phyloP scores from a whole-genome alignment of 1,140 invertebrate genomes.

The Eupristina koningsbergeri region DNA sequence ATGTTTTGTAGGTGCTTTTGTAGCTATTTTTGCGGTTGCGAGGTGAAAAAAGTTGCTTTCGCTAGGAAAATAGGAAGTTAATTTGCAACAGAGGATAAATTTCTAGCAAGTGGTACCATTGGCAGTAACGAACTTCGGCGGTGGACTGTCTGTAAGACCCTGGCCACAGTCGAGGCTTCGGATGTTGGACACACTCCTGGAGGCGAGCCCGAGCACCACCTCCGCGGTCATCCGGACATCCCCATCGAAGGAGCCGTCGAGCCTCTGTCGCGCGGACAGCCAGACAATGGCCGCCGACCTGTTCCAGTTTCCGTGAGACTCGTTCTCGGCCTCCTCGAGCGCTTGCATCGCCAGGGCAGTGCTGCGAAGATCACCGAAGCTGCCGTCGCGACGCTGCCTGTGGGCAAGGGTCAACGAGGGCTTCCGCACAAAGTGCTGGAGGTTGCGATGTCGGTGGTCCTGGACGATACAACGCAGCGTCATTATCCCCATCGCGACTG shows the following conservation, averaged over 20 bases:
- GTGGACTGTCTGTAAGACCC: conserved; percentile 65
- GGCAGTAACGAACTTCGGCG: conserved; percentile 60
- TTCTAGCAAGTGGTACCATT: conserved; percentile 55
- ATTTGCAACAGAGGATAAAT: too few species aligned
- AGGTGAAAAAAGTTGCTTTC: not conserved
- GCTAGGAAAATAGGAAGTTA: too few species aligned
- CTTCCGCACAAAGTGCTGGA: conserved; percentile 83
- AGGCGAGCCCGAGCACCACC: conserved; percentile 81
- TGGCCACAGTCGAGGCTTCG: conserved; percentile 80
- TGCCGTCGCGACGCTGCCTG: conserved; percentile 84
- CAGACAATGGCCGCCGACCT: conserved; percentile 82
- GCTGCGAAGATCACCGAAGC: conserved; percentile 86
- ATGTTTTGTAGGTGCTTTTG: too few species aligned
- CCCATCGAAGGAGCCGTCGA: conserved; percentile 85
- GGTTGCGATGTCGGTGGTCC: conserved; percentile 84
- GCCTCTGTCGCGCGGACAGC: conserved; percentile 80
- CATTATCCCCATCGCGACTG: conserved; percentile 87
- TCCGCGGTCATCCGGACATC: conserved; percentile 82
- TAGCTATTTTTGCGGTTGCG: too few species aligned
- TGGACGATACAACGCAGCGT: conserved; percentile 88
- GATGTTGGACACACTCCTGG: conserved; percentile 79
- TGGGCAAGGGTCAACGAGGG: conserved; percentile 83
- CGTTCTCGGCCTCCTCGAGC: conserved; percentile 80
- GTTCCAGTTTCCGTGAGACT: conserved; percentile 80
- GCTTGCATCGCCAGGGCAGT: conserved; percentile 87